phyloP scores from a whole-genome alignment of 2,113 vertebrate genomes.

The Pedionomus torquatus region DNA sequence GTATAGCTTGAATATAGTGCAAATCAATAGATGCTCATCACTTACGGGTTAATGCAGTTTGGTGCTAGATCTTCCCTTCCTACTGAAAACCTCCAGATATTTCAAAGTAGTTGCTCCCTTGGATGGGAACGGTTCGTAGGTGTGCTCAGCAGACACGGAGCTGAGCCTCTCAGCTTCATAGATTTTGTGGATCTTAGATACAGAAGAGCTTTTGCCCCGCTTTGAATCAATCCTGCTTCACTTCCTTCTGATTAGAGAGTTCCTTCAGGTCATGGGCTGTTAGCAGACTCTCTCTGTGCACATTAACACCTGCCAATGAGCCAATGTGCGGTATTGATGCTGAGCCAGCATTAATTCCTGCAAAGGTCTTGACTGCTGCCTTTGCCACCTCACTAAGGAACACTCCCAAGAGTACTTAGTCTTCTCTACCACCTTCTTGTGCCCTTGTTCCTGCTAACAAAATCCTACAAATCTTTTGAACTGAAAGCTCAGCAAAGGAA shows the following conservation, averaged over 20 bases:
- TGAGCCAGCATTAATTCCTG: constrained; percentile 40
- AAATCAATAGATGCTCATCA: neutral
- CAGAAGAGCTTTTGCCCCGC: neutral
- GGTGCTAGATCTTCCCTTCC: neutral
- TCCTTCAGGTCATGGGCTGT: constrained; percentile 39
- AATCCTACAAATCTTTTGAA: neutral
- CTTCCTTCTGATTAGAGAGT: constrained; percentile 10
- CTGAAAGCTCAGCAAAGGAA: neutral
- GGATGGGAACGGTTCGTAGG: neutral
- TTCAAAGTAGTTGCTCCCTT: neutral
- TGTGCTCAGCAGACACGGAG: neutral
- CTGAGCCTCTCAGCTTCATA: neutral
- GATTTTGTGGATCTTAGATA: neutral
- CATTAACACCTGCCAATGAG: constrained; percentile 66
- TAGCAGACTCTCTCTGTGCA: constrained; percentile 32
- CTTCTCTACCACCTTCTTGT: neutral
- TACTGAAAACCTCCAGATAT: neutral
- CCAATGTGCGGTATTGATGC: constrained; percentile 1
- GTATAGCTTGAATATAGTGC: neutral
- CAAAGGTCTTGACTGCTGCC: constrained; percentile 4
- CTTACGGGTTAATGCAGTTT: neutral
- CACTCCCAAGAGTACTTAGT: neutral
- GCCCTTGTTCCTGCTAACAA: constrained; percentile 34
- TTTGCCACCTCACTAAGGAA: constrained; percentile 32
- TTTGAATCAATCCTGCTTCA: constrained; percentile 42